Percentiles rank a stretch among this genome's conserved stretches.
These are phyloP conservation scores for Intoshia linei DNA, from an alignment of 1,140 invertebrate genomes.

Conservation along the genomic window DNA sequence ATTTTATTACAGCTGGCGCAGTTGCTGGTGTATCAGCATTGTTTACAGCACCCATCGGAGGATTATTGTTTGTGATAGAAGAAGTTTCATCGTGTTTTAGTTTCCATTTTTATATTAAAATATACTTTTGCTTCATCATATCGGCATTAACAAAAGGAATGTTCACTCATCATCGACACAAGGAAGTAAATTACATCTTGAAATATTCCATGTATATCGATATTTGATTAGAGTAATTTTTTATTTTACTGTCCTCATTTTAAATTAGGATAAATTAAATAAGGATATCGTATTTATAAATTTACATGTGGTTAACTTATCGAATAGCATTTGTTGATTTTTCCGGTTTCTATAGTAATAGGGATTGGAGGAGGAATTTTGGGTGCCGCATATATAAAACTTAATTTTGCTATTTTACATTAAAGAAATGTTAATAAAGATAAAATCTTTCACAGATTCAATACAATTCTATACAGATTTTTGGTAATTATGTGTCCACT, in stretches of 20 bases:
- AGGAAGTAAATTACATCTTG: no score
- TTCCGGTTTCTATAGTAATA: conserved; percentile 3
- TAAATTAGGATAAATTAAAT: not conserved
- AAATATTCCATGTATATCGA: no score
- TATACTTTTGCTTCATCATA: not conserved
- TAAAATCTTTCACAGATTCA: no score
- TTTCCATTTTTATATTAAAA: not conserved
- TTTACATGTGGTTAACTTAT: conserved; percentile 3
- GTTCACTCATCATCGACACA: no score
- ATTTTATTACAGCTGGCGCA: conserved; percentile 88
- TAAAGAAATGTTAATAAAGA: no score
- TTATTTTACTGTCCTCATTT: not conserved
- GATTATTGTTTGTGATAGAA: conserved; percentile 77
- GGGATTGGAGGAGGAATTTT: conserved; percentile 31
- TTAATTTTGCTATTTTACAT: conserved; percentile 45
- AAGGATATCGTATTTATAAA: not conserved
- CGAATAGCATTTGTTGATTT: conserved; percentile 5
- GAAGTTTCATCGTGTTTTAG: conserved; percentile 29
- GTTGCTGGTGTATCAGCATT: conserved; percentile 69
- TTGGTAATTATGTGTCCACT: no score
- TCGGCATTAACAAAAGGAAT: not conserved
- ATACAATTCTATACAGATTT: no score
- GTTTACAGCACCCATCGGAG: conserved; percentile 76
- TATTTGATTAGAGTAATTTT: no score
- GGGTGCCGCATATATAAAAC: conserved; percentile 52